Conservation (phyloP, 2,113 vertebrate genomes). For the Castor canadensis region DNA sequence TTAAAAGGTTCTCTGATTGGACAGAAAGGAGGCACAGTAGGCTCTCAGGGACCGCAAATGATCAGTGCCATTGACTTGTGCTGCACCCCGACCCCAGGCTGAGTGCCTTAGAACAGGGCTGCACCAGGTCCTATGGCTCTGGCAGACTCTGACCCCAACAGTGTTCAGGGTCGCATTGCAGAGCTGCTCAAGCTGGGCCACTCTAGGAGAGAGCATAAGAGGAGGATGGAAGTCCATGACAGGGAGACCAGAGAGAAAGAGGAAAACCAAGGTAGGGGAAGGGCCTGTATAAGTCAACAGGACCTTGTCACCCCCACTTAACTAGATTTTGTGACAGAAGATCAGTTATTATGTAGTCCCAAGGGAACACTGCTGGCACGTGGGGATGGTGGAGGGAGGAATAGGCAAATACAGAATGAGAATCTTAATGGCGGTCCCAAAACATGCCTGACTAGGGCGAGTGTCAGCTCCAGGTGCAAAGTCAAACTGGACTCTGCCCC, state of each 20-base stretch:
- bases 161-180: background rate
- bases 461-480: background rate
- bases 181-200: too few relatives aligned
- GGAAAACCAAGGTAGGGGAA: background rate
- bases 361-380: background rate
- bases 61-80: background rate
- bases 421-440: too few relatives aligned
- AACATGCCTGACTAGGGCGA: background rate
- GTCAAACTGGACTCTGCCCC: background rate
- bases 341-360: background rate
- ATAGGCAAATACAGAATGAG: background rate
- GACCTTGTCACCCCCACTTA: background rate
- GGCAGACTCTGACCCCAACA: background rate
- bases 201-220: background rate
- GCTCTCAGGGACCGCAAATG: background rate
- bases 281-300: background rate
- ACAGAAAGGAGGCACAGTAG: background rate
- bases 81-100: background rate
- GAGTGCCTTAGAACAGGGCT: background rate
- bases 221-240: background rate
- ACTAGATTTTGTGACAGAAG: background rate
- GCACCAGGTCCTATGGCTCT: too few relatives aligned
- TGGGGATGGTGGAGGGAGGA: background rate
- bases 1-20: background rate
- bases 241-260: background rate